Evolutionary conservation across 2,113 vertebrate genomes (phyloP).

Genomic region (Siniperca knerii): DNA sequence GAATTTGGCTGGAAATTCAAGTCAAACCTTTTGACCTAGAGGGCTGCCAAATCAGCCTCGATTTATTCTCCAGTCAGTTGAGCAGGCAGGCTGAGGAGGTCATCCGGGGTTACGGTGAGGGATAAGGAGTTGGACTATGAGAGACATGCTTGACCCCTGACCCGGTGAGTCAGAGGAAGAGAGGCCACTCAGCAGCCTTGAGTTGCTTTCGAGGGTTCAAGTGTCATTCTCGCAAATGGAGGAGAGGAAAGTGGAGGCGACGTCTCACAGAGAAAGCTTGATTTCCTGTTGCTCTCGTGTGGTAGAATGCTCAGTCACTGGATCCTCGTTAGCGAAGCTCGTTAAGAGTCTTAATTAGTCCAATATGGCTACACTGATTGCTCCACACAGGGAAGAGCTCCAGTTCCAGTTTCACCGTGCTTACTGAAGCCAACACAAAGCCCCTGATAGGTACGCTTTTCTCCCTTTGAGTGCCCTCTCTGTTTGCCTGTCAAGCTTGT

Average conservation of each 20-base stretch:
- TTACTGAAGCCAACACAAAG: constrained; percentile 15
- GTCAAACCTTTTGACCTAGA: constrained; percentile 45
- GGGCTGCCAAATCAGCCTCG: constrained; percentile 32
- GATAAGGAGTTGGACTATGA: neutral
- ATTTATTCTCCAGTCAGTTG: constrained; percentile 24
- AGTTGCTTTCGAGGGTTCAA: constrained; percentile 9
- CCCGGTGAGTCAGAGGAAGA: neutral
- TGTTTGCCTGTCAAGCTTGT: constrained; percentile 33
- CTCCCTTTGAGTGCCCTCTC: constrained; percentile 14
- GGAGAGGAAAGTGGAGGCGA: constrained; percentile 19
- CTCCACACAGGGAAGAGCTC: constrained; percentile 15
- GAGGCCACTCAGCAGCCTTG: neutral
- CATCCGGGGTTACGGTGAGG: neutral
- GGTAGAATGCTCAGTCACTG: constrained; percentile 31
- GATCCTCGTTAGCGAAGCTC: constrained; percentile 38
- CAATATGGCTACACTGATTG: constrained; percentile 62
- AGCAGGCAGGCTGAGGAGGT: constrained; percentile 5
- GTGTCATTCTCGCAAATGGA: neutral
- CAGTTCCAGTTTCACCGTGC: constrained; percentile 25
- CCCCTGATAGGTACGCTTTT: neutral
- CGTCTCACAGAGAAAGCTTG: neutral
- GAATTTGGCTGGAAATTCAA: constrained; percentile 44
- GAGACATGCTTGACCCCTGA: constrained; percentile 32
- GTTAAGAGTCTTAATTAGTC: constrained; percentile 66
- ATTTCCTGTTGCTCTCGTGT: constrained; percentile 2